Conservation (phyloP, 2,888 invertebrate species). For the Caenorhabditis becei region DNA sequence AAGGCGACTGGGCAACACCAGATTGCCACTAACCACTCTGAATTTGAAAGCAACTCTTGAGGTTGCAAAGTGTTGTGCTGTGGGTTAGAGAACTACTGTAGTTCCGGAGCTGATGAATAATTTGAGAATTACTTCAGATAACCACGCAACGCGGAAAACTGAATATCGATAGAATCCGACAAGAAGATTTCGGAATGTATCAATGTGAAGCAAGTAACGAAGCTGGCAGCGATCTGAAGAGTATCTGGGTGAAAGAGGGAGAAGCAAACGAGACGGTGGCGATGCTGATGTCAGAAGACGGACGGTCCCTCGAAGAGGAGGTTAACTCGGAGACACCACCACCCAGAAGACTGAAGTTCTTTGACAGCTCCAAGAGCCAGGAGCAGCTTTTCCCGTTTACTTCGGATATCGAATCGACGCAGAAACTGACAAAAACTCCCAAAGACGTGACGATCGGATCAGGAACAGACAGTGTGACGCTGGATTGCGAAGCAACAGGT, state of each 20-base stretch:
- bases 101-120: background rate
- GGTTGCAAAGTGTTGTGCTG: slow-evolving; percentile 4
- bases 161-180: slow-evolving; percentile 48
- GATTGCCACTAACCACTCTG: slow-evolving; percentile 37
- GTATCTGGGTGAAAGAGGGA: slow-evolving; percentile 85
- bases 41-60: slow-evolving; percentile 51
- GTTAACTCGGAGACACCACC: slow-evolving; percentile 44
- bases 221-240: slow-evolving; percentile 92
- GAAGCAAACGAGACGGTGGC: slow-evolving; percentile 30
- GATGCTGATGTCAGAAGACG: slow-evolving; percentile 42
- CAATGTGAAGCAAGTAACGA: slow-evolving; percentile 94
- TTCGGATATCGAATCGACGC: slow-evolving; percentile 35
- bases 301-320: slow-evolving; percentile 40
- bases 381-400: slow-evolving; percentile 57
- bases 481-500: slow-evolving; percentile 63
- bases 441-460: slow-evolving; percentile 54
- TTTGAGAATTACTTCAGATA: slow-evolving; percentile 49
- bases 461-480: slow-evolving; percentile 61
- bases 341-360: slow-evolving; percentile 44
- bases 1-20: slow-evolving; percentile 14
- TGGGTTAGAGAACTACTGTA: background rate
- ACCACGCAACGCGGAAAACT: slow-evolving; percentile 57
- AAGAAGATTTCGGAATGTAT: slow-evolving; percentile 87
- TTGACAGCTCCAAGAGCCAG: slow-evolving; percentile 43
- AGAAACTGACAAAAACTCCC: slow-evolving; percentile 53